phyloP scores from a whole-genome alignment of 1,140 invertebrate genomes.

The Zaprionus gabonicus region DNA sequence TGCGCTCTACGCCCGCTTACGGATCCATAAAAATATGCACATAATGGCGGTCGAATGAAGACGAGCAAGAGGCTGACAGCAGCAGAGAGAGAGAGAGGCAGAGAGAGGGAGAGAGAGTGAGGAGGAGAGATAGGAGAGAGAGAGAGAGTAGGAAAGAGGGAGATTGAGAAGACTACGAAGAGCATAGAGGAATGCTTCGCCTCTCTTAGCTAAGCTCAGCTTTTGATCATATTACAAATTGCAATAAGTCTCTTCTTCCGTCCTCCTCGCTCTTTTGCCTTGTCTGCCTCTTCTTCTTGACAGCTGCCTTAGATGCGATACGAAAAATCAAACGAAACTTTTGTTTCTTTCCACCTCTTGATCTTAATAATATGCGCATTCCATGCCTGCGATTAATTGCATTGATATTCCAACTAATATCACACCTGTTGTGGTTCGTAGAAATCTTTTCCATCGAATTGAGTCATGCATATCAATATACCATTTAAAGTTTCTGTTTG shows the following conservation, averaged over 20 bases:
- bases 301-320: background rate
- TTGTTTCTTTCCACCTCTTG: background rate
- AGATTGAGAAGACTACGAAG: too few species aligned
- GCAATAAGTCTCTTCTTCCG: constrained; percentile 25
- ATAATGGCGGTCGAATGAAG: constrained; percentile 57
- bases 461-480: background rate
- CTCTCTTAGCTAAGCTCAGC: background rate
- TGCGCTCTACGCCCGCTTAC: constrained; percentile 13
- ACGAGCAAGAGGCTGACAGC: background rate
- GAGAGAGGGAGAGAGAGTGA: background rate
- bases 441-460: background rate
- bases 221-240: constrained; percentile 44
- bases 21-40: constrained; percentile 70
- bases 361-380: constrained; percentile 23
- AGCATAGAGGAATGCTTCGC: background rate
- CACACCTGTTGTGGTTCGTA: constrained; percentile 12
- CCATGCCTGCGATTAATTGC: constrained; percentile 12
- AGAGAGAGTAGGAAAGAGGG: background rate
- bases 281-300: background rate
- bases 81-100: background rate
- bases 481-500: background rate
- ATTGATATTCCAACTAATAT: constrained; percentile 27
- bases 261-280: background rate
- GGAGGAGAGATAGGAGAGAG: background rate
- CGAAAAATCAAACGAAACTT: background rate